These are phyloP conservation scores for Mesocricetus auratus DNA, from an alignment of 2,113 vertebrate species.

Conservation along the genomic window DNA sequence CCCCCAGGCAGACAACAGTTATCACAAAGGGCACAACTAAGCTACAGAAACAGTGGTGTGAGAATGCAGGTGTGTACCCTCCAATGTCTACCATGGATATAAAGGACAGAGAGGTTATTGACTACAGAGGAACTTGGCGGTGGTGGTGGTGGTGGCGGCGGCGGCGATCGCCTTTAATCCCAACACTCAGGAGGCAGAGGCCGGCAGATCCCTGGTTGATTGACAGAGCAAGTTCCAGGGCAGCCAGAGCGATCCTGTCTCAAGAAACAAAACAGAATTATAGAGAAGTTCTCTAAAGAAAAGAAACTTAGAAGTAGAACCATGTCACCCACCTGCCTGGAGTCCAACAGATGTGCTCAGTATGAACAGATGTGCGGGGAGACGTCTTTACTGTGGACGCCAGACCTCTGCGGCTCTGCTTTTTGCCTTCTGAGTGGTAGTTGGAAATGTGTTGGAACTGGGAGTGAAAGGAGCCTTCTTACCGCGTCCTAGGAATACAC, in stretches of 20 bases:
- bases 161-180: neutral
- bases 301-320: neutral
- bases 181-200: neutral
- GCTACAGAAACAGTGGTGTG: too few relatives aligned
- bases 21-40: neutral
- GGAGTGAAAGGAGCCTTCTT: neutral
- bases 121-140: neutral
- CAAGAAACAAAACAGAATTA: neutral
- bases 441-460: neutral
- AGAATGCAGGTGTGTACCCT: too few relatives aligned
- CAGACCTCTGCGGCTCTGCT: neutral
- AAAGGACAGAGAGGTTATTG: neutral
- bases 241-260: neutral
- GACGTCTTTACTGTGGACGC: neutral
- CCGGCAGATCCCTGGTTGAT: neutral
- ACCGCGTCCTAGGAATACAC: neutral
- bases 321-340: neutral
- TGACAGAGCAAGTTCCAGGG: neutral
- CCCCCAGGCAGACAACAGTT: neutral
- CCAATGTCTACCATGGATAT: neutral
- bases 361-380: neutral
- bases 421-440: neutral
- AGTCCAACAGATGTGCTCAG: neutral
- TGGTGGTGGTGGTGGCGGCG: neutral
- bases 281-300: neutral